Conservation (phyloP, 1,140 invertebrate genomes). For the Tetraneura akinire region DNA sequence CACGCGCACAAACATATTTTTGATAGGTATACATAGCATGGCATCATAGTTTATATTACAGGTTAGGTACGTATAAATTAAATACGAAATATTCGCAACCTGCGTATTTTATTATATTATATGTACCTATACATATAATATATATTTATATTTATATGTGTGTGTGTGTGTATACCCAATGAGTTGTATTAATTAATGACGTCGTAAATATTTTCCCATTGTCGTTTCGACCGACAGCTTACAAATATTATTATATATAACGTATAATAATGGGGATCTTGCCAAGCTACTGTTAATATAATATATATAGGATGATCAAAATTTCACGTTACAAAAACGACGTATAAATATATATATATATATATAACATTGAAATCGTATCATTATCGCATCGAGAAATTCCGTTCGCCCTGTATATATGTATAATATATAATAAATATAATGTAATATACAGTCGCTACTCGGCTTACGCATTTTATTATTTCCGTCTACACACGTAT, state of each 20-base stretch:
- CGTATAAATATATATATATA: no score
- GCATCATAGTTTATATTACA: no score
- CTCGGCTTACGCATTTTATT: slow-evolving; percentile 33
- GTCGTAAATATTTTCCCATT: slow-evolving; percentile 42
- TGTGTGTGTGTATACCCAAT: background rate
- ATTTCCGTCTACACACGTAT: background rate
- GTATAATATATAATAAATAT: no score
- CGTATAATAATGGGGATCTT: slow-evolving; percentile 6
- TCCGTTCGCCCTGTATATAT: no score
- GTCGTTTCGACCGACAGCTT: slow-evolving; percentile 34
- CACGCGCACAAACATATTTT: no score
- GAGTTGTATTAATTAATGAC: slow-evolving; percentile 22
- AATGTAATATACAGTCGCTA: background rate
- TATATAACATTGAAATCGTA: no score
- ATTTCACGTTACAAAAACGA: no score
- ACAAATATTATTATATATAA: slow-evolving; percentile 15
- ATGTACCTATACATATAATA: background rate
- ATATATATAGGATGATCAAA: no score
- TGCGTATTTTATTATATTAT: background rate
- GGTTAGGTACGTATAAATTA: no score
- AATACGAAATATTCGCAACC: background rate
- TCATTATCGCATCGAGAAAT: no score
- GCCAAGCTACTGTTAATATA: no score
- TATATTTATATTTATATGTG: background rate
- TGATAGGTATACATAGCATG: no score